Percentiles rank a stretch among this genome's conserved stretches.
These are phyloP conservation scores for Mungos mungo DNA, from an alignment of 2,113 vertebrate species.

Conservation along the genomic window DNA sequence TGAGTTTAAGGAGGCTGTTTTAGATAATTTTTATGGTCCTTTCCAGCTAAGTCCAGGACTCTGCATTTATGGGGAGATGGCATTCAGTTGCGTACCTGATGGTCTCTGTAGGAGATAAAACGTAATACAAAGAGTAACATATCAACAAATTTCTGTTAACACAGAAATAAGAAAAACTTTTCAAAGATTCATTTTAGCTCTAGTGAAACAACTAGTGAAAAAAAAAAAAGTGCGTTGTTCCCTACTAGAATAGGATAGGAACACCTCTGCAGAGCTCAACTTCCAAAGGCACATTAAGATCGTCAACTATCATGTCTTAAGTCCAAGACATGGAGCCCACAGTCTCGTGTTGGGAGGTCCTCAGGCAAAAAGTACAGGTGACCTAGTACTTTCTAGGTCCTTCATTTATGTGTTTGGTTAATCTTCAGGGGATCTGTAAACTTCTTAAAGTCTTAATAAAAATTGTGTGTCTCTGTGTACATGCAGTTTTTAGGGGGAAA, in stretches of 20 bases:
- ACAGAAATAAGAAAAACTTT: background rate
- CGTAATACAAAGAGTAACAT: background rate
- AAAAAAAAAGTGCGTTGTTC: background rate
- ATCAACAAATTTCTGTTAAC: background rate
- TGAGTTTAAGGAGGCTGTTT: too few species aligned
- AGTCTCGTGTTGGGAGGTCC: background rate
- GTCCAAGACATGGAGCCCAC: background rate
- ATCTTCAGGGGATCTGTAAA: background rate
- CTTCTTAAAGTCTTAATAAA: background rate
- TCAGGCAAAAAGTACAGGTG: too few species aligned
- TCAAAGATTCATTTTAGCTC: constrained; percentile 23
- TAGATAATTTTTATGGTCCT: too few species aligned
- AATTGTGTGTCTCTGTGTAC: background rate
- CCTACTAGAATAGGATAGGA: background rate
- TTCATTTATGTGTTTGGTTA: background rate
- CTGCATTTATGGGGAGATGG: too few species aligned
- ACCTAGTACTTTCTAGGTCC: background rate
- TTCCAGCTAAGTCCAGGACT: too few species aligned
- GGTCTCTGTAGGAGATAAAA: background rate
- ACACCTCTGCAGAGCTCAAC: background rate
- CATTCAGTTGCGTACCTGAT: too few species aligned
- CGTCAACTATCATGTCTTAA: background rate
- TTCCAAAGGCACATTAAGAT: background rate
- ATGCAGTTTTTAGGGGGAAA: background rate
- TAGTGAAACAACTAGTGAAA: background rate